Base-by-base conservation (phyloP, 1,140 invertebrate species). In the Bombus pascuorum region DNA sequence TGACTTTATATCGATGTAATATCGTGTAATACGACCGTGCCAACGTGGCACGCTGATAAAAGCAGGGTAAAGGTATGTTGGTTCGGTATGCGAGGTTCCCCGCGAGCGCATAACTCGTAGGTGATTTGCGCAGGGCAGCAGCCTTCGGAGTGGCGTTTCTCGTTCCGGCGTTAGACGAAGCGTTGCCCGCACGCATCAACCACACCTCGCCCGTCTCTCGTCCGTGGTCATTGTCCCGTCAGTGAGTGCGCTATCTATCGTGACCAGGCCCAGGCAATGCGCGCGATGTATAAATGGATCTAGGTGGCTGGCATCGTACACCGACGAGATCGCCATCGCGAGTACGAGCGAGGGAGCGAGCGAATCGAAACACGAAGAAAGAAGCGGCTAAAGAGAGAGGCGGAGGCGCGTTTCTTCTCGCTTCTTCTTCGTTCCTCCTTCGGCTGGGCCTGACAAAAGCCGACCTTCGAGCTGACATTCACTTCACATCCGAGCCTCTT, bases 381-480 rank as follows among this genome's bases (percentile, higher is more conserved):
- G 59, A 76, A 39, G 15, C 57, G 42, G n/a, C 18, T 0, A 68
- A 72, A 81, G 28, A 57, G 57, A n/a, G 39, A 66, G 28, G 53
- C 39, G 68, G 34, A 57, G 53, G 47, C 18, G 18, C 57, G 34
- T 66, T 57, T 28, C 72, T 77, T 34, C 53, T 70, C 42, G 37
- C 42, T 22, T 62, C 72, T 73, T 42, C 42, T 57, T 15, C 34
- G 18, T 42, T 47, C 5, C 81, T 57, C 9, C 81, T 87, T 57
- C 18, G 39, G 42, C 78, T 53, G 86, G 81, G 72, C 90, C 93
- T 94, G 94, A 95, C 94, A 95, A 95, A 95, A 95, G 94, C 93
- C 92, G 94, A 94, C 94, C 94, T 95, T 95, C 94, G 92, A 87
- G 92, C 94, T 94, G 94, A 94, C 94, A 94, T 95, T 95, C 94